Evolutionary conservation across 1,140 invertebrate species (phyloP), one percentile per base, ranked within the genome.

Genomic region (Drosophila varians): DNA sequence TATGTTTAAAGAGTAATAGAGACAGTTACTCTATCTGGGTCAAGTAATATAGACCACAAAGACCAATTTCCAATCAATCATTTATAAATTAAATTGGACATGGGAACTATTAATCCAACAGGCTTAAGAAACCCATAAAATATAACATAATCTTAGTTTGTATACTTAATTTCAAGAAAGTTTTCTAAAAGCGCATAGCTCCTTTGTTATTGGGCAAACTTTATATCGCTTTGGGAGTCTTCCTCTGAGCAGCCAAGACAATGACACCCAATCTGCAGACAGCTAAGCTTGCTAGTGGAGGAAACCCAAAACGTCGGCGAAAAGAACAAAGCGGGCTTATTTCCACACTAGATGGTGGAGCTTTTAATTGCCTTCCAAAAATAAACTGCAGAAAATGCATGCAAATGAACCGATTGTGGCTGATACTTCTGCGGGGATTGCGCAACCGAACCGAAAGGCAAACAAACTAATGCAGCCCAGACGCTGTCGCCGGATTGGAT

Each of bases 311-410:
- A 11, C 42, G 52, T 42, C 40, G 42, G 58, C 38, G 5, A 31
- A 40, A 26, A 86, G 80, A 86, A 86, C 82, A 86, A 87, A 86
- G 78, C 53, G 28, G 31, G 36, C 34, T 55, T 18, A 82, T 88
- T 74, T 74, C 69, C 53, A 77, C 82, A 88, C 74, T n/a, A n/a
- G 69, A 64, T 53, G 26, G 26, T 61, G 72, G 60, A 55, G 52
- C 77, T 87, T 88, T 87, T 87, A 87, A 87, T 87, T 82, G 82
- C 82, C 62, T 42, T 40, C n/a, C 26, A 4, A 51, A 76, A 71
- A 77, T 53, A 47, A 21, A 47, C 26, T 18, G 11, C 47, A 40
- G 53, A 51, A 28, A 45, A 23, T 65, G 36, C 70, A 84, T 84
- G 73, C 82, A 84, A 84, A 84, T 84, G 76, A 80, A 64, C 65